phyloP scores from a whole-genome alignment of 37 sponge, comb jelly and placozoan species.

The Crambe crambe region DNA sequence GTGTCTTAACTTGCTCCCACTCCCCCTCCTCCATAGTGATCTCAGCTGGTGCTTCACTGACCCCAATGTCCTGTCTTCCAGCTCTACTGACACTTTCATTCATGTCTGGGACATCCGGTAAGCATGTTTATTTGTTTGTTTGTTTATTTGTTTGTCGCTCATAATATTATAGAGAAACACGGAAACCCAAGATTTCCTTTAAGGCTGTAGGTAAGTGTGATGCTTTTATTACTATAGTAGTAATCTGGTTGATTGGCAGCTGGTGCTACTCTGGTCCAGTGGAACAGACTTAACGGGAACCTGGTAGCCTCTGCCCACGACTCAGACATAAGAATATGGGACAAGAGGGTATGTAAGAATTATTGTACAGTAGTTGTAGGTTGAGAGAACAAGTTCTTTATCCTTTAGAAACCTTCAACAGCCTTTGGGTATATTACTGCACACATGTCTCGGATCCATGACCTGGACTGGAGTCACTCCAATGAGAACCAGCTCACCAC shows the following conservation, averaged over 20 bases:
- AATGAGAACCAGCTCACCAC: conserved; percentile 58
- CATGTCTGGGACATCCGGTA: conserved; percentile 90
- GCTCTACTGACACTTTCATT: conserved; percentile 82
- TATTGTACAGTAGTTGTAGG: not conserved
- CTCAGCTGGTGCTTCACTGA: conserved; percentile 76
- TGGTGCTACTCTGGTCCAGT: conserved; percentile 89
- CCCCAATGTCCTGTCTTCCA: conserved; percentile 67
- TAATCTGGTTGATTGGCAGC: conserved; percentile 42
- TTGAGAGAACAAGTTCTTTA: no score
- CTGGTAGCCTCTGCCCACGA: conserved; percentile 92
- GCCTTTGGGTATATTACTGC: conserved; percentile 81
- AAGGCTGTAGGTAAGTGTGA: conserved; percentile 45
- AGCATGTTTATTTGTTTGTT: not conserved
- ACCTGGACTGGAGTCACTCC: conserved; percentile 71
- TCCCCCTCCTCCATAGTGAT: conserved; percentile 53
- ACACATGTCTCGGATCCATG: conserved; percentile 80
- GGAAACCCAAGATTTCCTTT: conserved; percentile 55
- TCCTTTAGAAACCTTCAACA: conserved; percentile 66
- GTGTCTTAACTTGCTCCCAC: no score
- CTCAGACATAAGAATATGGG: conserved; percentile 89
- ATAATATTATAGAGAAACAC: conserved; percentile 63
- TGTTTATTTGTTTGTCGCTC: conserved; percentile 7
- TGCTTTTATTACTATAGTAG: not conserved
- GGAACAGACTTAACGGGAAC: conserved; percentile 84
- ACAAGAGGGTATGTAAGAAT: conserved; percentile 61